phyloP scores from a whole-genome alignment of 2,113 vertebrate species.

The Hyaena hyaena region DNA sequence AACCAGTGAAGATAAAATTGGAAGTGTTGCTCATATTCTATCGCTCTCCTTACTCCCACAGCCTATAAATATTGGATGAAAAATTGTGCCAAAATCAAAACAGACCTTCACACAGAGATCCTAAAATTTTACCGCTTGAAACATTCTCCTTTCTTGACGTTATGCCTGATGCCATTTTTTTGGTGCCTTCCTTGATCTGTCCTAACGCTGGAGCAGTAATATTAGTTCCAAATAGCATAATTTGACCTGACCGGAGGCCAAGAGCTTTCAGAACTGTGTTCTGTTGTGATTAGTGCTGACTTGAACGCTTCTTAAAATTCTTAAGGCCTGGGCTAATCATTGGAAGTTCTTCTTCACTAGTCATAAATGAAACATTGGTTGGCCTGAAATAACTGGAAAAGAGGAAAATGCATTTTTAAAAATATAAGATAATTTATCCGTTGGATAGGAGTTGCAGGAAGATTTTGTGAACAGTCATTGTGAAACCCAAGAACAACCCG shows the following conservation, averaged over 20 bases:
- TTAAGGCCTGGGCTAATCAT: background rate
- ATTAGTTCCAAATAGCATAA: background rate
- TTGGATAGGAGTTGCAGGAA: slow-evolving; percentile 5
- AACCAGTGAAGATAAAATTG: background rate
- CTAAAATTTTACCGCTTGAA: slow-evolving; percentile 4
- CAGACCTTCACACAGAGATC: background rate
- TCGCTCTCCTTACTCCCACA: background rate
- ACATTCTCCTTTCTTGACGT: background rate
- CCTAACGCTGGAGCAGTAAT: slow-evolving; percentile 42
- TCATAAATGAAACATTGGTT: background rate
- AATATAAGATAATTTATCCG: background rate
- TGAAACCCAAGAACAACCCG: background rate
- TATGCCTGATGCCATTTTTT: background rate
- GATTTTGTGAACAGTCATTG: background rate
- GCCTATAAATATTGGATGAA: slow-evolving; percentile 12
- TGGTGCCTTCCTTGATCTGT: background rate
- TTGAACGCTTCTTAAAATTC: background rate
- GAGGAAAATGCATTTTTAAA: background rate
- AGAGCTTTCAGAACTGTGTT: background rate
- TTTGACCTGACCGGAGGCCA: slow-evolving; percentile 28
- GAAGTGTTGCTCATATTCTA: background rate
- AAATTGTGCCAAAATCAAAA: slow-evolving; percentile 23
- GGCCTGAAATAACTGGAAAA: slow-evolving; percentile 6
- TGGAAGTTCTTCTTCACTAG: background rate
- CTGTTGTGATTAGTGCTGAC: background rate